Percentiles rank a stretch among this genome's conserved stretches.
phyloP scores from a whole-genome alignment of 1,140 invertebrate genomes.

The Physella acuta region DNA sequence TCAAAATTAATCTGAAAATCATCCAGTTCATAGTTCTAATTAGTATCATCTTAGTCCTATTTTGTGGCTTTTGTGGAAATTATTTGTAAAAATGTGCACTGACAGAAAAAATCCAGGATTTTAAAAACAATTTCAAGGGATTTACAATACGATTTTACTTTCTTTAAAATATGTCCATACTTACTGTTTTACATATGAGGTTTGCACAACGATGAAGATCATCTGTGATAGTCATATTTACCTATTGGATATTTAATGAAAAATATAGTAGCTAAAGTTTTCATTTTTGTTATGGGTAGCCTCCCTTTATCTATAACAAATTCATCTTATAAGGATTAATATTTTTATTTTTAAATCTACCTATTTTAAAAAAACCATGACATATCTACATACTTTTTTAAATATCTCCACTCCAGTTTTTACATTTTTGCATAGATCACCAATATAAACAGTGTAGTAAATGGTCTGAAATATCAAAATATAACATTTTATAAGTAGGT shows the following conservation, averaged over 20 bases:
- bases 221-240: slow-evolving; percentile 61
- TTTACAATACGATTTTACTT: not conserved
- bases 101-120: too few relatives aligned
- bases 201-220: slow-evolving; percentile 63
- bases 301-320: too few relatives aligned
- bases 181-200: slow-evolving; percentile 57
- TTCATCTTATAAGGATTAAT: too few relatives aligned
- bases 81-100: too few relatives aligned
- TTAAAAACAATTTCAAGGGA: not conserved
- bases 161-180: slow-evolving; percentile 30
- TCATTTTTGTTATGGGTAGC: too few relatives aligned
- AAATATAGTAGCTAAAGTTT: too few relatives aligned
- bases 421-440: slow-evolving; percentile 66
- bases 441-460: slow-evolving; percentile 68
- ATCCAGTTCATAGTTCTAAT: not conserved
- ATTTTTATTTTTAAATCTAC: too few relatives aligned
- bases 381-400: slow-evolving; percentile 64
- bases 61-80: too few relatives aligned
- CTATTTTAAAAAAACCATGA: too few relatives aligned
- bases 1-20: slow-evolving; percentile 68
- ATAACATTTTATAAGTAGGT: too few relatives aligned
- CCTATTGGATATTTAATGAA: too few relatives aligned
- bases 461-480: slow-evolving; percentile 64
- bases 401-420: slow-evolving; percentile 63
- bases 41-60: too few relatives aligned